These are phyloP conservation scores for Ricordea florida DNA, from an alignment of 92 coral and sea anemone species.

Conservation along the genomic window DNA sequence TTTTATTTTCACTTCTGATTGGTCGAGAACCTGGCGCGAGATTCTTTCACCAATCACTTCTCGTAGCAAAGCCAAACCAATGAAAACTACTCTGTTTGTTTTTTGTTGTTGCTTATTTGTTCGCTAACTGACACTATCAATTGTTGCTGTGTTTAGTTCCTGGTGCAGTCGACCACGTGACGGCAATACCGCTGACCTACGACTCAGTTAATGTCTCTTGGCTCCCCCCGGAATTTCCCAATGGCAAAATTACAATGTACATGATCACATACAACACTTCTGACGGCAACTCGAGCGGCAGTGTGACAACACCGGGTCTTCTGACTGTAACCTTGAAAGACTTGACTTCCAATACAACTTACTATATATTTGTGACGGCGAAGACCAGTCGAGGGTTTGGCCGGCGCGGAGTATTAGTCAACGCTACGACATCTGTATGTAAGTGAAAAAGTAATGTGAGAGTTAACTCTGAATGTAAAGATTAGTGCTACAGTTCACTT, in stretches of 20 bases:
- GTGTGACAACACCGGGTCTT: constrained; percentile 19
- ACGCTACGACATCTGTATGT: constrained; percentile 3
- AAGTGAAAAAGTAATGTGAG: not conserved
- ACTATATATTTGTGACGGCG: constrained; percentile 83
- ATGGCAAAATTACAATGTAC: constrained; percentile 69
- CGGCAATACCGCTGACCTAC: constrained; percentile 9
- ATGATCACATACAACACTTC: constrained; percentile 60
- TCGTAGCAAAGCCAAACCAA: too few relatives aligned
- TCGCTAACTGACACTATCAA: not conserved
- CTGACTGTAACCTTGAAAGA: constrained; percentile 29
- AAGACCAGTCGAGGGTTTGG: constrained; percentile 86
- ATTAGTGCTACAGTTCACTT: not conserved
- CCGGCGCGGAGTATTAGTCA: not conserved
- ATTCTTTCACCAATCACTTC: too few relatives aligned
- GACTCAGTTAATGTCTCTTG: constrained; percentile 57
- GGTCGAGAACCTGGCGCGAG: too few relatives aligned
- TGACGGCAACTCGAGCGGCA: constrained; percentile 13
- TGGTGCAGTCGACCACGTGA: constrained; percentile 46
- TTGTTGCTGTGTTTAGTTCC: constrained; percentile 66
- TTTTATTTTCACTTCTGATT: too few relatives aligned
- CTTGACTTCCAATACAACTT: constrained; percentile 78
- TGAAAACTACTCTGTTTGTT: too few relatives aligned
- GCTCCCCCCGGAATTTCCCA: constrained; percentile 68
- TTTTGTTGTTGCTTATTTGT: not conserved
- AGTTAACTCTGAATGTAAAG: not conserved